Base-by-base conservation (phyloP, 2,888 invertebrate species). In the Melinaea marsaeus region DNA sequence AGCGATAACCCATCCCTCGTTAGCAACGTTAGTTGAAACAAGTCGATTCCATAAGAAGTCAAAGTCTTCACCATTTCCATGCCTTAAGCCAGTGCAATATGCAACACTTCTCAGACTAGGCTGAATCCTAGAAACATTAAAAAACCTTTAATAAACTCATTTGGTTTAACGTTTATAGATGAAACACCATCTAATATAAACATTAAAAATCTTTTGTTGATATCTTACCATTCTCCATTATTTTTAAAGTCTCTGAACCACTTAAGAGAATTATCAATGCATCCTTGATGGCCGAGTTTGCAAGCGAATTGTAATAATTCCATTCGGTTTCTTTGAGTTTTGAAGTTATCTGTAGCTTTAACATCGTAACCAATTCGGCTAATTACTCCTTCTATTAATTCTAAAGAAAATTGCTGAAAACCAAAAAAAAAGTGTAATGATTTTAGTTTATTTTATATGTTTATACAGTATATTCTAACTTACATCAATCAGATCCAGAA, bases 291-390 rank as follows among this genome's bases (percentile, higher is more conserved):
- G 4, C 92, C 93, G 32, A 93, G 80, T 67, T 90, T 90, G 76
- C 96, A 96, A 5, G 94, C 93, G 83, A 94, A 93, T 46, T 90
- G 85, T 2, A 94, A 74, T 4, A 93, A 76, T 72, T 92, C 89
- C 68, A 90, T 90, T 4, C 94, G 92, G 69, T 93, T 92, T 42
- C 93, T 92, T 1, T 89, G 83, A 0, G 93, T 85, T 13, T 92
- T 90, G 0, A 81, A 83, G 51, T 92, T 91, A 11, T 83, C 79
- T 0, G 73, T 47, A 0, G 61, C 54, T 47, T 75, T 80, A 5
- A 84, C 86, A 42, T 79, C 78, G 65, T 93, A 93, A 0, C 92
- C 92, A 2, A 93, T 70, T 22, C 77, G 73, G 0, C 79, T 70
- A 61, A 93, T 92, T 0, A 79, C 75, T 59, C 72, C 75, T 6